These are phyloP conservation scores for Eupithecia abbreviata DNA, from an alignment of 2,888 invertebrate genomes.

Conservation along the genomic window DNA sequence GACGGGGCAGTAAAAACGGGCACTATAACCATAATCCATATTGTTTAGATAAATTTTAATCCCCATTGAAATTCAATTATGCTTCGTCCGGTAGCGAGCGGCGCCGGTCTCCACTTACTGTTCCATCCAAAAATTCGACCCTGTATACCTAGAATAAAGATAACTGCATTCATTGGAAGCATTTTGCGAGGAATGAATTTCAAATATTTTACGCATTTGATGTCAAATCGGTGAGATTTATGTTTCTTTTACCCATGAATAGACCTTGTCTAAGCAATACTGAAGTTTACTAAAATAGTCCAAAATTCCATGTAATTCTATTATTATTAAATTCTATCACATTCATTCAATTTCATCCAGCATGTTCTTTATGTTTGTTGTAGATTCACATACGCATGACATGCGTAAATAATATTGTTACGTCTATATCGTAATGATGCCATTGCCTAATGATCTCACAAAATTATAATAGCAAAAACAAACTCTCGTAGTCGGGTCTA, in stretches of 20 bases:
- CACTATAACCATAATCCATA: too few relatives aligned
- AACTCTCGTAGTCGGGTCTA: neutral
- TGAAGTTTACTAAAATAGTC: neutral
- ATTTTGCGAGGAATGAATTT: neutral
- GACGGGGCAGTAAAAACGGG: too few relatives aligned
- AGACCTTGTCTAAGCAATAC: neutral
- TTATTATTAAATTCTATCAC: too few relatives aligned
- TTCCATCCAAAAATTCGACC: too few relatives aligned
- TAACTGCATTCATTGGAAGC: neutral
- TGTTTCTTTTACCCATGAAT: neutral
- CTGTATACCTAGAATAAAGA: neutral
- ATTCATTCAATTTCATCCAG: neutral
- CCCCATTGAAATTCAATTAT: too few relatives aligned
- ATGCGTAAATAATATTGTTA: constrained; percentile 4
- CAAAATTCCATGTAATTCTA: too few relatives aligned
- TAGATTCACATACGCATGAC: neutral
- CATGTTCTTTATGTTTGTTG: neutral
- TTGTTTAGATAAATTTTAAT: too few relatives aligned
- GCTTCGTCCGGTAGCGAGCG: too few relatives aligned
- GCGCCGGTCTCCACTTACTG: too few relatives aligned
- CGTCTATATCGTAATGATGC: neutral
- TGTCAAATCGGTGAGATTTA: neutral
- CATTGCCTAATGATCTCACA: neutral
- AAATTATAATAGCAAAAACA: neutral
- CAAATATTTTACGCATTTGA: neutral